A percentile compares a stretch with the other conserved stretches of the same genome.
Conservation (phyloP, 2,888 invertebrate species). For the Chloromyia formosa region DNA sequence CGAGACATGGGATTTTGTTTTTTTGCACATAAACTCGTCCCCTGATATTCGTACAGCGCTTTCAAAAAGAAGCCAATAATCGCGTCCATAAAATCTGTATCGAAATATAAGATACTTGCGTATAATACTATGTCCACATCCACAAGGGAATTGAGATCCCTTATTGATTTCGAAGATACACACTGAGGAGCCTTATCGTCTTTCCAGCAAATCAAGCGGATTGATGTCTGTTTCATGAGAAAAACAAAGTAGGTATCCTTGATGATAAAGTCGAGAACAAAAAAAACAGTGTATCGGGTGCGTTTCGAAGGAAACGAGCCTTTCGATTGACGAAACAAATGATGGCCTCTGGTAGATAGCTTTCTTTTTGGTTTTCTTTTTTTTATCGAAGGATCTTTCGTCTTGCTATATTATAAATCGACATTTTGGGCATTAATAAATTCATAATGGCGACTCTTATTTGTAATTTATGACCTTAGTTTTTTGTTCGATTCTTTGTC, state of each 20-base stretch:
- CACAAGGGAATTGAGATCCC: background rate
- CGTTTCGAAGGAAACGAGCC: background rate
- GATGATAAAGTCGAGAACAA: background rate
- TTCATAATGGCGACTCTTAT: constrained; percentile 10
- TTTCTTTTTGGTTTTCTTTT: background rate
- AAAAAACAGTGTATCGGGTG: background rate
- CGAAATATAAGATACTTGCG: background rate
- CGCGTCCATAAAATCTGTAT: background rate
- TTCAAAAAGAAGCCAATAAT: background rate
- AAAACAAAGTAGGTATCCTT: background rate
- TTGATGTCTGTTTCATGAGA: constrained; percentile 10
- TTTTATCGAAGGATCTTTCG: background rate
- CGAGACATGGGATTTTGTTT: no score
- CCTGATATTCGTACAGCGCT: background rate
- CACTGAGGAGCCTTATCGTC: constrained; percentile 11
- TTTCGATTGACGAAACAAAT: constrained; percentile 21
- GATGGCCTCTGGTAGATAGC: constrained; percentile 8
- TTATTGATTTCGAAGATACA: constrained; percentile 23
- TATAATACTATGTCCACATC: background rate
- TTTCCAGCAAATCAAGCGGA: constrained; percentile 31
- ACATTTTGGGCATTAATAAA: constrained; percentile 31
- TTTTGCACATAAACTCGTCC: no score
- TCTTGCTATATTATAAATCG: background rate
- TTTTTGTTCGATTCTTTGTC: background rate
- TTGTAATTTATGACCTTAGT: constrained; percentile 13